These are phyloP conservation scores for Myiagra hebetior DNA, from an alignment of 2,113 vertebrate species.

Conservation along the genomic window DNA sequence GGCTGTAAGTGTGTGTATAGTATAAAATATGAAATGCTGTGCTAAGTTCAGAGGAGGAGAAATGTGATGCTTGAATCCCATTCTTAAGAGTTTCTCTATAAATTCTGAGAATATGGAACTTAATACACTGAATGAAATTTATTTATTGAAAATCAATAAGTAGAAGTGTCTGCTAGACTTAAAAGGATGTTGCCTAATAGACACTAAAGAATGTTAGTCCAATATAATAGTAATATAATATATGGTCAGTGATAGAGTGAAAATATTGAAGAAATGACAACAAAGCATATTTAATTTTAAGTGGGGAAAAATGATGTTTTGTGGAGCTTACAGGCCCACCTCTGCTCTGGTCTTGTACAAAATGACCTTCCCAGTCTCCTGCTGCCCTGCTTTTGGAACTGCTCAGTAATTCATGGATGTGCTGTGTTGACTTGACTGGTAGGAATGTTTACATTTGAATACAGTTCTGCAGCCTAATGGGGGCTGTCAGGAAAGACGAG, in stretches of 20 bases:
- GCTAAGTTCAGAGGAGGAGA: neutral
- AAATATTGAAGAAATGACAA: neutral
- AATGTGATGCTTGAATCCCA: neutral
- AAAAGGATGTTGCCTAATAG: neutral
- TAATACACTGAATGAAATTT: neutral
- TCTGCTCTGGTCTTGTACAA: neutral
- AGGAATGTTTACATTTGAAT: conserved; percentile 18
- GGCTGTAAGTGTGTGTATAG: neutral
- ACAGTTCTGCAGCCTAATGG: neutral
- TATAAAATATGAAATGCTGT: neutral
- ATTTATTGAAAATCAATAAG: conserved; percentile 19
- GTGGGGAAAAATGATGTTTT: neutral
- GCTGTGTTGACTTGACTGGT: neutral
- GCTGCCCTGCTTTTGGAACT: neutral
- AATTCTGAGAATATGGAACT: neutral
- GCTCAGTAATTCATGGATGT: neutral
- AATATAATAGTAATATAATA: neutral
- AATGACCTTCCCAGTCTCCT: neutral
- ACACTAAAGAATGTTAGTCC: neutral
- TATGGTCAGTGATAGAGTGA: neutral
- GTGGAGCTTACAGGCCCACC: neutral
- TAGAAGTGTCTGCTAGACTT: neutral
- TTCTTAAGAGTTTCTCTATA: neutral
- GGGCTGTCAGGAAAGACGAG: neutral
- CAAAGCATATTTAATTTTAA: neutral